Percentiles rank a stretch among this genome's conserved stretches.
Conservation (phyloP, 2,113 vertebrate genomes). For the Pampusana beccarii region DNA sequence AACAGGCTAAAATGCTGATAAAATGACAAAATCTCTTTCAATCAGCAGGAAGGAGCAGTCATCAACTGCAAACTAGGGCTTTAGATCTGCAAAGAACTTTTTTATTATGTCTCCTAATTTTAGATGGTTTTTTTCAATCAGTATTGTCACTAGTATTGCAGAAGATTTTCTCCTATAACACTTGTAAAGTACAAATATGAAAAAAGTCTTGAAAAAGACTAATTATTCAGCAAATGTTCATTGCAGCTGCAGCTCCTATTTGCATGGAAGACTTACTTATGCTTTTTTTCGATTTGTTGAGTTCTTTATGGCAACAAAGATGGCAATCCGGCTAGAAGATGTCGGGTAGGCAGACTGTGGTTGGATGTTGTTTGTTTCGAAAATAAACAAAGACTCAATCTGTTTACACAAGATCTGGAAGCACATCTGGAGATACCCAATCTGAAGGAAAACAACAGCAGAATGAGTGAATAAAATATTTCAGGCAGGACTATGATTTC, state of each 20-base stretch:
- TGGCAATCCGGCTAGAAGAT: background rate
- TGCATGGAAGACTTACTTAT: background rate
- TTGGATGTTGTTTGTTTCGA: conserved; percentile 1
- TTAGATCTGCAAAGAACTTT: background rate
- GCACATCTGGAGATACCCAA: background rate
- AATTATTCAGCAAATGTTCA: background rate
- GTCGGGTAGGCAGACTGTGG: background rate
- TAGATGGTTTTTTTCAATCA: background rate
- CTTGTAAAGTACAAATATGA: background rate
- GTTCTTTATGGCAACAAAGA: background rate
- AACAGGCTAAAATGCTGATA: background rate
- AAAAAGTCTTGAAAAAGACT: background rate
- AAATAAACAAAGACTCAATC: background rate
- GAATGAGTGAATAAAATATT: background rate
- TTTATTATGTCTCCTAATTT: background rate
- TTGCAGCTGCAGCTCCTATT: background rate
- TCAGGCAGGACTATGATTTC: background rate
- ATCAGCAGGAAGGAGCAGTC: background rate
- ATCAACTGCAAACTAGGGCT: background rate
- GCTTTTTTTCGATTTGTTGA: background rate
- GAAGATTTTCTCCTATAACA: background rate
- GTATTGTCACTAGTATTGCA: background rate
- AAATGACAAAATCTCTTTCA: background rate
- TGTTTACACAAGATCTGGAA: conserved; percentile 5
- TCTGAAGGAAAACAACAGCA: conserved; percentile 10